These are phyloP conservation scores for Falco rusticolus DNA, from an alignment of 2,797 vertebrate genomes.

Conservation along the genomic window DNA sequence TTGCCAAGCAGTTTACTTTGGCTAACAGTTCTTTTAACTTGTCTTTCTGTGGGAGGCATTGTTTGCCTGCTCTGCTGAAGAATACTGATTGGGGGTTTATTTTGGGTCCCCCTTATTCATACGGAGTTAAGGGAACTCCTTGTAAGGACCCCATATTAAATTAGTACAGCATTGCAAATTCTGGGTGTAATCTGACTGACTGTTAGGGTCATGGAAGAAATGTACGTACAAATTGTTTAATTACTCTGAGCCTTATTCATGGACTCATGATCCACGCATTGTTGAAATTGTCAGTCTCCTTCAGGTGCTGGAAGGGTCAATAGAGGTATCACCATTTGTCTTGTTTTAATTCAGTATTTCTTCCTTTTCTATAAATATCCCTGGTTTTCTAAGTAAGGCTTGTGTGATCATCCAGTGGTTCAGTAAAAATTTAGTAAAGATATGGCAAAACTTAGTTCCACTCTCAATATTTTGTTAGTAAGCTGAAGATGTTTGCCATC, in stretches of 20 bases:
- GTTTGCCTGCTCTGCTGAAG: not conserved
- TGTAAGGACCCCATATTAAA: not conserved
- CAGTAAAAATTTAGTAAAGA: not conserved
- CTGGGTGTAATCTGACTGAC: not conserved
- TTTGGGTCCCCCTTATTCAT: not conserved
- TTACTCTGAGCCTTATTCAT: not conserved
- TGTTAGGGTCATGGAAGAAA: not conserved
- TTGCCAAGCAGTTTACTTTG: not conserved
- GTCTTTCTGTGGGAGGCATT: not conserved
- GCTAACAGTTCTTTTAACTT: not conserved
- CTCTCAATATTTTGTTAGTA: not conserved
- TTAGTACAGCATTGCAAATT: not conserved
- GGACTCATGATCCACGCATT: not conserved
- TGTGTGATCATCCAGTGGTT: not conserved
- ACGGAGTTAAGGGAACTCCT: not conserved
- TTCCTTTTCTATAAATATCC: not conserved
- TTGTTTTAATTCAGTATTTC: not conserved
- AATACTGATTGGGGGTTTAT: not conserved
- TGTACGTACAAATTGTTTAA: not conserved
- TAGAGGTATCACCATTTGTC: not conserved
- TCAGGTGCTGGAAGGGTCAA: not conserved
- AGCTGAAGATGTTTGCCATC: not conserved
- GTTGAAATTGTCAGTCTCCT: not conserved
- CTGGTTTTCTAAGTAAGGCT: not conserved
- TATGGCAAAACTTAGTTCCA: not conserved